Base-by-base conservation (phyloP, 2,113 vertebrate genomes). In the Urocynchramus pylzowi region DNA sequence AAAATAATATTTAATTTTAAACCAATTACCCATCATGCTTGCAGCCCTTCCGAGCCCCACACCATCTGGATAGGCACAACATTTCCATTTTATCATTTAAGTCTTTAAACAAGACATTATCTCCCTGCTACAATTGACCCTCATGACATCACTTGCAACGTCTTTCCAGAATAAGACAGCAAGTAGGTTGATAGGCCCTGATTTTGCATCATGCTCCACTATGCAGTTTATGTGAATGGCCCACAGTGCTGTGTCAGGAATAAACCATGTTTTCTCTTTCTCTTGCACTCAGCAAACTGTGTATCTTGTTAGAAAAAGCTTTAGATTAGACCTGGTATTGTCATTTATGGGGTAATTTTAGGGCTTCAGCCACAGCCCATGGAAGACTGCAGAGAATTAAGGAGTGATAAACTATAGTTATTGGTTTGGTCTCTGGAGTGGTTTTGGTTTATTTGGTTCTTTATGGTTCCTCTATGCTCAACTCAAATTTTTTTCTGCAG, bases 1-100 rank as follows among this genome's bases (percentile, higher is more conserved):
- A 93, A 93, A 91, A 75, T 42, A 9, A 64, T 71, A 82, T 85
- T 93, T 89, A 71, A 93, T 89, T 89, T 91, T 91, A 93, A 91
- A 91, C 13, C 52, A 33, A 71, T 87, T 74, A 94, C 42, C 63
- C 65, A 89, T 82, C 41, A 54, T 64, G n/a, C 37, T 84, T 2
- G 5, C 53, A 84, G 42, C 8, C 33, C 26, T 87, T 89, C 39
- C 16, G 35, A 63, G 52, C 27, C 83, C 57, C 35, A 57, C 16
- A 31, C 57, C 74, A 91, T 82, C 81, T 87, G 87, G 65, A 87
- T 87, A 60, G 61, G 61, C 52, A 71, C 45, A 87, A n/a, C 23
- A 71, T 87, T 87, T 71, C 78, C 31, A 56, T 93, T 91, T 75
- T 47, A 35, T 50, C 73, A 68, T 71, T 74, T 71, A 70, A 82